A percentile compares a stretch with the other conserved stretches of the same genome.
These are phyloP conservation scores for Andrena fulva DNA, from an alignment of 2,888 invertebrate species.

Conservation along the genomic window DNA sequence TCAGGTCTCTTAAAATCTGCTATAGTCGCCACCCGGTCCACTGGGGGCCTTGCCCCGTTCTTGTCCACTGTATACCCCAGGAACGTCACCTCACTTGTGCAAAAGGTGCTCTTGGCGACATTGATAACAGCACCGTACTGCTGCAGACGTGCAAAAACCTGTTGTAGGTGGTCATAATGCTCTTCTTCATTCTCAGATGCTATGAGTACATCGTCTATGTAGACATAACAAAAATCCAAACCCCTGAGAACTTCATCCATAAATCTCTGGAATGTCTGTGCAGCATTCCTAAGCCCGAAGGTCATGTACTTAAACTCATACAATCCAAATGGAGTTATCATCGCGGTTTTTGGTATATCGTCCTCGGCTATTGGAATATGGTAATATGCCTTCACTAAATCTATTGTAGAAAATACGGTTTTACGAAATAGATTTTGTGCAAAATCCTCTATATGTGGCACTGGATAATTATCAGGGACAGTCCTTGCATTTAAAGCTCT, in stretches of 20 bases:
- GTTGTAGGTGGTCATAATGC: conserved; percentile 25
- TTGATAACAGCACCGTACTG: conserved; percentile 2
- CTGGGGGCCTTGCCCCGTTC: background rate
- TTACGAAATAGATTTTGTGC: no score
- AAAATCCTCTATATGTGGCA: background rate
- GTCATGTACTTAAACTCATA: conserved; percentile 7
- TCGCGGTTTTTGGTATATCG: conserved; percentile 74
- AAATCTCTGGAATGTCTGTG: conserved; percentile 7
- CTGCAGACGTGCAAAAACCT: conserved; percentile 27
- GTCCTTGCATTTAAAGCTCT: conserved; percentile 71
- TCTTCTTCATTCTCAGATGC: conserved; percentile 19
- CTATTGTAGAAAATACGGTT: background rate
- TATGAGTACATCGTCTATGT: conserved; percentile 27
- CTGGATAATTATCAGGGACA: background rate
- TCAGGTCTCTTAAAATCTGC: background rate
- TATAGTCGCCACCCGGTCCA: background rate
- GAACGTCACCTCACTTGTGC: background rate
- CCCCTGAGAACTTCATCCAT: conserved; percentile 1
- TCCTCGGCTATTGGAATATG: conserved; percentile 59
- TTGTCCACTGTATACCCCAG: background rate
- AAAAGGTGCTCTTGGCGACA: no score
- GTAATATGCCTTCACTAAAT: background rate
- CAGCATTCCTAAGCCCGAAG: conserved; percentile 19
- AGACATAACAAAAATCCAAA: background rate
- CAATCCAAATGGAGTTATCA: conserved; percentile 75